These are phyloP conservation scores for Coluber constrictor DNA, from an alignment of 2,797 vertebrate genomes.

Conservation along the genomic window DNA sequence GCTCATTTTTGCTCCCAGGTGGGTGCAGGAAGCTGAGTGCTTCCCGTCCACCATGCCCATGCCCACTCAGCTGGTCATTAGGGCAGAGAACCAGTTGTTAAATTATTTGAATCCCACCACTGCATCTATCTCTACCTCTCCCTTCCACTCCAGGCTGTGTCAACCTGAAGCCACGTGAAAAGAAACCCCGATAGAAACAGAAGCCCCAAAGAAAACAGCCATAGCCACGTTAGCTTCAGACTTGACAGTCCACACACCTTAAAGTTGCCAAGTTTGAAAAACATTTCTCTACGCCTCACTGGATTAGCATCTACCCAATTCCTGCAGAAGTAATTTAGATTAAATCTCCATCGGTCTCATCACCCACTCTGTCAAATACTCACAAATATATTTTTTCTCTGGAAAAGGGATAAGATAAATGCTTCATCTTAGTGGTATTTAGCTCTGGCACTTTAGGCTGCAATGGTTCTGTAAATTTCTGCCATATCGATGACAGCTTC, in stretches of 20 bases:
- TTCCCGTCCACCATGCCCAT: too few relatives aligned
- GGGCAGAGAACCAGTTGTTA: too few relatives aligned
- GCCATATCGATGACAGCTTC: slow-evolving; percentile 73
- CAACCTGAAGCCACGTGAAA: too few relatives aligned
- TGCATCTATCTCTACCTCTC: too few relatives aligned
- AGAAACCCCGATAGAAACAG: too few relatives aligned
- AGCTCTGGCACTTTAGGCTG: slow-evolving; percentile 83
- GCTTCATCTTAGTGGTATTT: slow-evolving; percentile 76
- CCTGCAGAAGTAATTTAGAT: background rate
- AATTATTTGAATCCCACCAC: too few relatives aligned
- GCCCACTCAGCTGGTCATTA: too few relatives aligned
- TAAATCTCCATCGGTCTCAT: background rate
- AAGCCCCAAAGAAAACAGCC: too few relatives aligned
- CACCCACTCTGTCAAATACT: slow-evolving; percentile 63
- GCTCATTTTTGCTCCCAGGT: too few relatives aligned
- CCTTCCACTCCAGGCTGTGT: too few relatives aligned
- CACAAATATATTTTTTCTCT: slow-evolving; percentile 95
- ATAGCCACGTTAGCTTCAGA: too few relatives aligned
- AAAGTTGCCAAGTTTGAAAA: background rate
- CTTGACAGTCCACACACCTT: background rate
- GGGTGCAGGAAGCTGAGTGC: too few relatives aligned
- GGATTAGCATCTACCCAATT: background rate
- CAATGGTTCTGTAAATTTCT: slow-evolving; percentile 81
- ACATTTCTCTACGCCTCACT: background rate
- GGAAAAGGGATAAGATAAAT: slow-evolving; percentile 88